Evolutionary conservation across 30 jellyfish, hydroid and myxozoan species (phyloP).

Genomic region (Morbakka virulenta): DNA sequence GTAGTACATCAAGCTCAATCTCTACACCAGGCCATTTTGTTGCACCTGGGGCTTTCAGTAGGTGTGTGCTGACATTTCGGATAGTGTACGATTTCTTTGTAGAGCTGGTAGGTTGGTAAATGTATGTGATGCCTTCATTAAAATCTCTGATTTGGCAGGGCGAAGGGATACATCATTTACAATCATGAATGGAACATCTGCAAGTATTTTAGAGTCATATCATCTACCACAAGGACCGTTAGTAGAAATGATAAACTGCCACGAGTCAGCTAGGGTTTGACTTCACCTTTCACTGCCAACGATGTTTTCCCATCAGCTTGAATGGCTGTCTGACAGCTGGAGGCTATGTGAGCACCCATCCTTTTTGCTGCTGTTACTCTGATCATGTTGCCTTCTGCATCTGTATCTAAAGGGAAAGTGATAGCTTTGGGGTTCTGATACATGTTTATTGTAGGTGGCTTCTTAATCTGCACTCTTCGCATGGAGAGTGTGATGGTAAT

Average conservation of each 20-base stretch:
- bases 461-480: background rate
- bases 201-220: background rate
- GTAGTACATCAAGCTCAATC: background rate
- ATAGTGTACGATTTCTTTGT: background rate
- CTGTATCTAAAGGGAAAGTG: background rate
- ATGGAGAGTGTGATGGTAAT: background rate
- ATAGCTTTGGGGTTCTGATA: background rate
- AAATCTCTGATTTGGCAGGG: background rate
- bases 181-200: too few species aligned
- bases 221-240: background rate
- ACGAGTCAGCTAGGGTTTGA: too few species aligned
- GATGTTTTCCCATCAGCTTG: too few species aligned
- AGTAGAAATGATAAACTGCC: background rate
- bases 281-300: too few species aligned
- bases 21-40: background rate
- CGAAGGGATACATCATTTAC: too few species aligned
- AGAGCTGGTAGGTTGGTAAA: background rate
- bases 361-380: background rate
- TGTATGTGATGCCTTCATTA: background rate
- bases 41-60: background rate
- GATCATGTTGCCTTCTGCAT: background rate
- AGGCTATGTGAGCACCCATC: background rate
- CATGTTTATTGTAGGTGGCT: background rate
- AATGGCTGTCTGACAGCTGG: background rate
- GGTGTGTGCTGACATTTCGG: background rate